Percentiles rank a stretch among this genome's conserved stretches.
phyloP scores from a whole-genome alignment of 2,888 invertebrate genomes.

The Seira musarum region DNA sequence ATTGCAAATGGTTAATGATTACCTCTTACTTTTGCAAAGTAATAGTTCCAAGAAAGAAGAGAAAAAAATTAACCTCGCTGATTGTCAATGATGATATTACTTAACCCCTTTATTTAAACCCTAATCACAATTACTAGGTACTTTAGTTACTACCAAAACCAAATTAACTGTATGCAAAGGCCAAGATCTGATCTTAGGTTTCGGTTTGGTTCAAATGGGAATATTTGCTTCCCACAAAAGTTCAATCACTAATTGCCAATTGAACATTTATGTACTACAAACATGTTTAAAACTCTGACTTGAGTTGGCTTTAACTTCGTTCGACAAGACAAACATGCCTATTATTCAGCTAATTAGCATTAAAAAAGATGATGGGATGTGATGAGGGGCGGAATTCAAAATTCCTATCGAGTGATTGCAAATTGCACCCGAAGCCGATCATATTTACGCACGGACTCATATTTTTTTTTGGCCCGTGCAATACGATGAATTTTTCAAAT shows the following conservation, averaged over 20 bases:
- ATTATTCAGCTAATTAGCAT: not conserved
- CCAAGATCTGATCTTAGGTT: not conserved
- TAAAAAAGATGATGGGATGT: not conserved
- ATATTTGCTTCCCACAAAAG: not conserved
- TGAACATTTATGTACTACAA: too few relatives aligned
- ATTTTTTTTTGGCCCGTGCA: too few relatives aligned
- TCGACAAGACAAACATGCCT: not conserved
- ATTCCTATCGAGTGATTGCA: not conserved
- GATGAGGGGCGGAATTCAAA: not conserved
- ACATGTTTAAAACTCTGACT: too few relatives aligned
- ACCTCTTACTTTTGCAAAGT: not conserved
- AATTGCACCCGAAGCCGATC: constrained; percentile 1
- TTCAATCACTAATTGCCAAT: not conserved
- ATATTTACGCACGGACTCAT: too few relatives aligned
- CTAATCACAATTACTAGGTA: too few relatives aligned
- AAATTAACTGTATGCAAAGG: not conserved
- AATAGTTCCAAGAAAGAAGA: constrained; percentile 41
- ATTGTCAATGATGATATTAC: constrained; percentile 38
- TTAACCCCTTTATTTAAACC: not conserved
- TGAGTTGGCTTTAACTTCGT: too few relatives aligned
- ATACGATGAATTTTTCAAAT: too few relatives aligned
- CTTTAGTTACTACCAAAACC: too few relatives aligned
- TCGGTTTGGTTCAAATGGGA: not conserved
- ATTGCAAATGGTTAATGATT: not conserved
- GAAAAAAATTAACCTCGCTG: constrained; percentile 5